A percentile compares a stretch with the other conserved stretches of the same genome.
phyloP scores from a whole-genome alignment of 2,113 vertebrate genomes.

The Ahaetulla prasina region DNA sequence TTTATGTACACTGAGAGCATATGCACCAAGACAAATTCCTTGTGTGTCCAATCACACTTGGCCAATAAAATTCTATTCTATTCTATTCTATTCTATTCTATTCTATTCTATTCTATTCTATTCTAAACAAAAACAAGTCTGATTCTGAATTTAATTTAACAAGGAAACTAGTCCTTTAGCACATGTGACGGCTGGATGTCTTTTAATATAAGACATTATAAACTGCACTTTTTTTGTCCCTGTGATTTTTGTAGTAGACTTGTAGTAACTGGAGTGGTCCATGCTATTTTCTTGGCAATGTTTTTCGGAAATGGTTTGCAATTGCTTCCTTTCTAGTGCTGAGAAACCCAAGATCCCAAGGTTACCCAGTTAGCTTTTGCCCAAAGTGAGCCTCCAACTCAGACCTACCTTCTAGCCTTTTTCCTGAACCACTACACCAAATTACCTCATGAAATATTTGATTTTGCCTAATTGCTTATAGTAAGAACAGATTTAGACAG shows the following conservation, averaged over 20 bases:
- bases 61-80: too few species aligned
- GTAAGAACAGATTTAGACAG: not conserved
- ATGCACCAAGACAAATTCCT: too few species aligned
- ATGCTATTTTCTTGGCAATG: not conserved
- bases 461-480: not conserved
- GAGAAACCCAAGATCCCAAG: not conserved
- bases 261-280: not conserved
- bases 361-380: not conserved
- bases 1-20: too few species aligned
- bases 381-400: not conserved
- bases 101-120: too few species aligned
- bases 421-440: not conserved
- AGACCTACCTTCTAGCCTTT: not conserved
- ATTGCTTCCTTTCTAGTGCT: not conserved
- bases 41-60: too few species aligned
- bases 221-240: not conserved
- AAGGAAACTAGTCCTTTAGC: not conserved
- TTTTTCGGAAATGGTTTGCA: not conserved
- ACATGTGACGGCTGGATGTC: not conserved
- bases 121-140: not conserved
- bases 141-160: not conserved
- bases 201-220: not conserved
- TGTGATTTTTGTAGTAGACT: not conserved
- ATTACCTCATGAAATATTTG: not conserved
- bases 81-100: too few species aligned